Base-by-base conservation (phyloP, 2,888 invertebrate species). In the Leucozona laternaria region DNA sequence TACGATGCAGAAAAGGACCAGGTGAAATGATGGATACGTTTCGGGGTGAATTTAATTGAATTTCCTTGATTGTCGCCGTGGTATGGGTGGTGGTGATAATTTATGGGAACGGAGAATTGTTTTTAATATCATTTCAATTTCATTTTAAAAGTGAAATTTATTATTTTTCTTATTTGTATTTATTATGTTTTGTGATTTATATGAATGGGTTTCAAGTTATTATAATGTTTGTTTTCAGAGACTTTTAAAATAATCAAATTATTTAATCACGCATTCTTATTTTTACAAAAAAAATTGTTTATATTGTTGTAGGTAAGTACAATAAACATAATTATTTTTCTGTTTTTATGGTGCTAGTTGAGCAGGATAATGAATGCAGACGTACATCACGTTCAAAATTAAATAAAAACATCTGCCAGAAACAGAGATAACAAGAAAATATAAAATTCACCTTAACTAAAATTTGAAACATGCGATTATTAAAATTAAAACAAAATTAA, bases 11-110 rank as follows among this genome's bases (percentile, higher is more conserved):
- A 40, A 62, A 17, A 43, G 64, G 31, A n/a, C 57, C 58, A 45
- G 79, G 66, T 60, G 34, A 28, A 45, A 58, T 66, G 73, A 68
- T 58, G 66, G 66, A 68, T 73, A 68, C 43, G 66, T 68, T 66
- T 48, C 1, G 31, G 50, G 4, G 31, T 31, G 34, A 53, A 60
- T 60, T 50, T 50, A 75, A 75, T 75, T 73, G 68, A 75, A 68
- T 75, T 50, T 58, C 50, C 45, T 25, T 62, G 5, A 53, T 72
- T 64, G 62, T 70, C 6, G 15, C 22, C 13, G 13, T 22, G 1
- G 20, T 15, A 4, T 11, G 34, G 34, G 58, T 62, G 8, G n/a
- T 62, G n/a, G n/a, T 58, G 5, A 20, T 58, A 45, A 45, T 45
- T 45, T 17, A 45, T 45, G 17, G 1, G 4, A 45, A 45, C 10